These are phyloP conservation scores for Syngnathus scovelli DNA, from an alignment of 2,113 vertebrate genomes.

Conservation along the genomic window DNA sequence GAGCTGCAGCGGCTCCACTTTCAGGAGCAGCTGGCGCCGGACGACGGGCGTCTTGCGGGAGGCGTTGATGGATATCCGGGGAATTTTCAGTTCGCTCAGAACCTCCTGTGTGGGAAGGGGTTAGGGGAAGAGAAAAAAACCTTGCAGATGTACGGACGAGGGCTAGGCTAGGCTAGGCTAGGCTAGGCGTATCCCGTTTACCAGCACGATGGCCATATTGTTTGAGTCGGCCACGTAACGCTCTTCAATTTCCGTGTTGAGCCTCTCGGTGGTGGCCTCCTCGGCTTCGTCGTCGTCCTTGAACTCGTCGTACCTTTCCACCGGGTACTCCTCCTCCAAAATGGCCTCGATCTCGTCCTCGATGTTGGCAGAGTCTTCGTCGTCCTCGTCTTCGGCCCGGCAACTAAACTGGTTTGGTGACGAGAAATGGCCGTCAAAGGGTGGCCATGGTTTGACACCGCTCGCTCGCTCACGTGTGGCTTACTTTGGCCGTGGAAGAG, in stretches of 20 bases:
- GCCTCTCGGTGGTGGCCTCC: slow-evolving; percentile 64
- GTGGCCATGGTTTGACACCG: not conserved
- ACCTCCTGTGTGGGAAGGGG: slow-evolving; percentile 71
- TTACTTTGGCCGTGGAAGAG: slow-evolving; percentile 16
- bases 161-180: too few relatives aligned
- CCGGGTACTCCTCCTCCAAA: slow-evolving; percentile 79
- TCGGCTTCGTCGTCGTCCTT: slow-evolving; percentile 76
- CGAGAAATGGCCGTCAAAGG: not conserved
- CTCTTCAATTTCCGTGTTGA: slow-evolving; percentile 77
- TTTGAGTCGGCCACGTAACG: slow-evolving; percentile 73
- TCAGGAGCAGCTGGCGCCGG: slow-evolving; percentile 65
- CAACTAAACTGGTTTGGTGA: slow-evolving; percentile 40
- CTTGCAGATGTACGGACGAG: too few relatives aligned
- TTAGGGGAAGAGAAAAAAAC: too few relatives aligned
- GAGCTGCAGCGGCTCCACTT: slow-evolving; percentile 73
- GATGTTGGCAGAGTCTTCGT: slow-evolving; percentile 46
- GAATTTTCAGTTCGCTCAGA: slow-evolving; percentile 73
- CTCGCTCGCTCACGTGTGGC: not conserved
- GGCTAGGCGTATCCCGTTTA: slow-evolving; percentile 18
- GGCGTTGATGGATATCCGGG: slow-evolving; percentile 66
- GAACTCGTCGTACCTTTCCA: slow-evolving; percentile 68
- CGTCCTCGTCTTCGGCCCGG: slow-evolving; percentile 48
- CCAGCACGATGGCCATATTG: slow-evolving; percentile 68
- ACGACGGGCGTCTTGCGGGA: slow-evolving; percentile 68
- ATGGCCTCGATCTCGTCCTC: slow-evolving; percentile 74